Evolutionary conservation across 2,113 vertebrate genomes (phyloP).

Genomic region (Blennius ocellaris): DNA sequence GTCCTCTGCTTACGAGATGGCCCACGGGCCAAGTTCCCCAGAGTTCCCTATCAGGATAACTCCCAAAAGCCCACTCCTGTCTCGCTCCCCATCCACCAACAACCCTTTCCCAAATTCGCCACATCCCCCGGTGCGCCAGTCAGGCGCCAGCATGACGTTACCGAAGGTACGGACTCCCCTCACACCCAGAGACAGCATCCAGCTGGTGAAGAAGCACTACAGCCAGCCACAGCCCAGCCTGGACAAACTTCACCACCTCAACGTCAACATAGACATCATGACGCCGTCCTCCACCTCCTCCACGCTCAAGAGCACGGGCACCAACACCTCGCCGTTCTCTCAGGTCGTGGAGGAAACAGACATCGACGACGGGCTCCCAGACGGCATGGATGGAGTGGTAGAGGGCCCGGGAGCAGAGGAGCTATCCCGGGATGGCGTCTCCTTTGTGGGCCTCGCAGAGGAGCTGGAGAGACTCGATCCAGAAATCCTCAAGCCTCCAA

Average conservation of each 20-base stretch:
- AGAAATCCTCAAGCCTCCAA: constrained; percentile 86
- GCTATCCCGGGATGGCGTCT: constrained; percentile 51
- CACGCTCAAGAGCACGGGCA: constrained; percentile 62
- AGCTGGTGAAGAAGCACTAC: constrained; percentile 89
- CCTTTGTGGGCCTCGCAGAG: constrained; percentile 73
- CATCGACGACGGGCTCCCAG: constrained; percentile 84
- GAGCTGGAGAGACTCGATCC: constrained; percentile 79
- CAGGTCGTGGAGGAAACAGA: constrained; percentile 87
- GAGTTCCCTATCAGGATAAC: constrained; percentile 59
- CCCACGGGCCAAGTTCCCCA: constrained; percentile 68
- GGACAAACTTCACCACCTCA: constrained; percentile 78
- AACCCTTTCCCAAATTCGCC: constrained; percentile 63
- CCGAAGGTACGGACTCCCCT: constrained; percentile 87
- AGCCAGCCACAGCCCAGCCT: constrained; percentile 88
- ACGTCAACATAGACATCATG: constrained; percentile 80
- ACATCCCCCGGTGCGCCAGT: constrained; percentile 55
- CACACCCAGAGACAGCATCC: constrained; percentile 89
- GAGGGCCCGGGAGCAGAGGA: constrained; percentile 68
- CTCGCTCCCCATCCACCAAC: constrained; percentile 70
- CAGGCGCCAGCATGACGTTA: constrained; percentile 87
- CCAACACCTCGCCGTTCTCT: constrained; percentile 54
- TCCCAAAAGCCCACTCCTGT: constrained; percentile 69
- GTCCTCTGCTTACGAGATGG: constrained; percentile 83
- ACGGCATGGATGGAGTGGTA: constrained; percentile 85
- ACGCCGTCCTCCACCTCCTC: constrained; percentile 60